Base-by-base conservation (phyloP, 2,888 invertebrate species). In the Aplocera efformata region DNA sequence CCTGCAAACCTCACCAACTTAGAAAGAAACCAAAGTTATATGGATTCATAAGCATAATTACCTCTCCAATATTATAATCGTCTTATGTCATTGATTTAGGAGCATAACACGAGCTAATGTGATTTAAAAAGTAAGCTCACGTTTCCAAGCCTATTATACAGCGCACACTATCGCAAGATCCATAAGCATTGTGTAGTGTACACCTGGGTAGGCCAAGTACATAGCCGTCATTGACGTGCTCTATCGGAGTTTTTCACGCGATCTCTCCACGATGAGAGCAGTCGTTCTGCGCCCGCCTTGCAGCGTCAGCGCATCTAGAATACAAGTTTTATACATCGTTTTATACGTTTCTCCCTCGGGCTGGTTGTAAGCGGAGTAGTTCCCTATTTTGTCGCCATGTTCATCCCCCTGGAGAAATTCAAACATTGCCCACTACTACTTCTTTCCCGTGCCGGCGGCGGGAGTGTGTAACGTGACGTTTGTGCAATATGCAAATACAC, bases 191-290 rank as follows among this genome's bases (percentile, higher is more conserved):
- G 46, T 46, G 41, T 48, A 38, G 38, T 53, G 49, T 51, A 47
- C 53, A 55, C 51, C 55, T 58, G 55, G 49, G 40, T 50, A 53
- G 42, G 37, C 42, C 41, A 51, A 36, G 41, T 51, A 48, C 51
- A 38, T 45, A 39, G 36, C 58, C 61, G 64, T 60, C 74, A 73
- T 73, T 71, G 73, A 72, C 69, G 76, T 81, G 80, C 70, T 77
- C 67, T 75, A 78, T 73, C 62, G 74, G 66, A 64, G 78, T 78
- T 83, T 84, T 85, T 79, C 85, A 83, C 79, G 83, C 84, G 85
- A 86, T 86, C 85, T 88, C 86, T 80, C 85, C 65, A 60, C 69
- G 64, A 78, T 53, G 80, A 84, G 83, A 83, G 69, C 83, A 85
- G 85, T 84, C 70, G 67, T 46, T 53, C 56, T 68, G 77, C 77